phyloP scores from a whole-genome alignment of 2,113 vertebrate species.

The Daphoenositta chrysoptera region DNA sequence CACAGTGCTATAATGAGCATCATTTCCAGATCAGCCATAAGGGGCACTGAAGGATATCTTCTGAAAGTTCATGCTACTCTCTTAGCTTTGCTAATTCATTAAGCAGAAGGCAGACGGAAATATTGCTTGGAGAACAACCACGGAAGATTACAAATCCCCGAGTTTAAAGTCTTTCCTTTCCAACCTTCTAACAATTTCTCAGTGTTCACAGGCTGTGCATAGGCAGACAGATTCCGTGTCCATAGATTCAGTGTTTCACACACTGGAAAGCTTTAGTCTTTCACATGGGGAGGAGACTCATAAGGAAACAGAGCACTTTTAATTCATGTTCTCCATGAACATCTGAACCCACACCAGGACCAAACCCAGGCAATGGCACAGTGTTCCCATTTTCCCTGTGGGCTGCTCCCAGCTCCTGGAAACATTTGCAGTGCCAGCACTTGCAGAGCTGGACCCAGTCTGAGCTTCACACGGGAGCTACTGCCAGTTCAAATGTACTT shows the following conservation, averaged over 20 bases:
- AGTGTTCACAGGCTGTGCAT: not conserved
- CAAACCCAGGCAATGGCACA: not conserved
- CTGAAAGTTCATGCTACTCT: conserved; percentile 19
- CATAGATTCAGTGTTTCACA: not conserved
- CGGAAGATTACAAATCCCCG: not conserved
- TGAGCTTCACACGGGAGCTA: not conserved
- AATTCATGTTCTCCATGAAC: not conserved
- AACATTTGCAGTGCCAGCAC: not conserved
- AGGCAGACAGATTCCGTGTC: not conserved
- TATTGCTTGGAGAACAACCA: not conserved
- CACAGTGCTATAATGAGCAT: not conserved
- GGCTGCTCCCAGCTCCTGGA: not conserved
- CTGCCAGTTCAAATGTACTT: not conserved
- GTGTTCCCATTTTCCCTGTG: not conserved
- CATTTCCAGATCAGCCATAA: conserved; percentile 26
- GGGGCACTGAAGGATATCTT: conserved; percentile 30
- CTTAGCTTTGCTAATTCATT: conserved; percentile 40
- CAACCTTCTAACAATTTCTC: not conserved
- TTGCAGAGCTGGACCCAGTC: not conserved
- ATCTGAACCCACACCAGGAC: not conserved
- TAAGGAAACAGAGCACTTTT: not conserved
- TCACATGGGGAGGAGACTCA: not conserved
- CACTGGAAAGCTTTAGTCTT: not conserved
- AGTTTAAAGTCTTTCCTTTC: not conserved
- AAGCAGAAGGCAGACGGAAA: not conserved